phyloP scores from a whole-genome alignment of 2,113 vertebrate genomes.

The Aepyceros melampus region DNA sequence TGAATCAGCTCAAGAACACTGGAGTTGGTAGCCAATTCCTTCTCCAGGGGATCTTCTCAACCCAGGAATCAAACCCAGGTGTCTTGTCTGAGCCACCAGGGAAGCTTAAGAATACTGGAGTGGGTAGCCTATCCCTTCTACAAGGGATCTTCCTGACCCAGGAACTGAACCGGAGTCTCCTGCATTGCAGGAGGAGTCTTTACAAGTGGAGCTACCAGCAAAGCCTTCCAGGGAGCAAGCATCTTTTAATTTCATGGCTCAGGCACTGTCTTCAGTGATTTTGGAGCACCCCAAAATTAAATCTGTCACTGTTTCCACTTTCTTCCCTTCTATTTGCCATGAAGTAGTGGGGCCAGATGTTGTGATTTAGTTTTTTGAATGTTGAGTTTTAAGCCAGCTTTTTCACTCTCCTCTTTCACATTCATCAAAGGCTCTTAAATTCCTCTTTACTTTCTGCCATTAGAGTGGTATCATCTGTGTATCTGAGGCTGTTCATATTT shows the following conservation, averaged over 20 bases:
- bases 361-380: not conserved
- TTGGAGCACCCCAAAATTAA: not conserved
- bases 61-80: not conserved
- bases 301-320: not conserved
- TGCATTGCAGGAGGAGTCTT: not conserved
- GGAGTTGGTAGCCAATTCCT: not conserved
- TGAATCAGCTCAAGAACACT: not conserved
- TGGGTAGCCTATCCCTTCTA: not conserved
- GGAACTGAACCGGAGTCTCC: not conserved
- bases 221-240: not conserved
- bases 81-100: not conserved
- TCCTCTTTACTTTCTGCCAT: not conserved
- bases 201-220: rapidly evolving
- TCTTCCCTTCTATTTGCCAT: not conserved
- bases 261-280: not conserved
- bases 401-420: not conserved
- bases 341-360: not conserved
- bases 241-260: not conserved
- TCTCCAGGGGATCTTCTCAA: not conserved
- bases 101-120: not conserved
- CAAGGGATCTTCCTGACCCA: not conserved
- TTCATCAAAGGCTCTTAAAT: not conserved
- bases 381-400: not conserved
- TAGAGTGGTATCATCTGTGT: not conserved
- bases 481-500: not conserved